Evolutionary conservation across 1,140 invertebrate genomes (phyloP).

Genomic region (Bursaphelenchus mucronatus): DNA sequence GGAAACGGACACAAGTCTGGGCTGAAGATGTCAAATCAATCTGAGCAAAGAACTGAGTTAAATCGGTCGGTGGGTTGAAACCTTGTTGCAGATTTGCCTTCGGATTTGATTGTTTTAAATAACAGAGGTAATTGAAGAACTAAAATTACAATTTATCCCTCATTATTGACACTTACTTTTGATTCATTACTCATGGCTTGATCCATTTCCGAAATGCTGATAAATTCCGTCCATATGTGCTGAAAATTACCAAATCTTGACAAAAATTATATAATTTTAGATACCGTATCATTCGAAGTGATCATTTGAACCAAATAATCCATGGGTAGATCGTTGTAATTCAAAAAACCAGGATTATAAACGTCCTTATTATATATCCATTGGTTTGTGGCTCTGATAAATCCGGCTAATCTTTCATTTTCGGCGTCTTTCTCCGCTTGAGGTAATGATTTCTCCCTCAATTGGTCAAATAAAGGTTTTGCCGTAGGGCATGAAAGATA

Average conservation of each 20-base stretch:
- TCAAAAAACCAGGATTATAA: slow-evolving; percentile 18
- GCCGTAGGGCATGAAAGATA: slow-evolving; percentile 22
- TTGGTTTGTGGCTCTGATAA: slow-evolving; percentile 26
- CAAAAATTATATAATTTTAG: background rate
- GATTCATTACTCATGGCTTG: slow-evolving; percentile 2
- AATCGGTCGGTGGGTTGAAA: background rate
- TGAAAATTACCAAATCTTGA: slow-evolving; percentile 25
- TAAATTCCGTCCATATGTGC: slow-evolving; percentile 40
- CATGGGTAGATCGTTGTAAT: slow-evolving; percentile 24
- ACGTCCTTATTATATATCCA: slow-evolving; percentile 30
- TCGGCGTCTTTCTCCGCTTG: slow-evolving; percentile 14
- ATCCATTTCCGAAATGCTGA: slow-evolving; percentile 26
- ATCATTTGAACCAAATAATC: slow-evolving; percentile 43
- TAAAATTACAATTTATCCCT: background rate
- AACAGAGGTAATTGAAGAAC: slow-evolving; percentile 17
- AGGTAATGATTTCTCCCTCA: slow-evolving; percentile 17
- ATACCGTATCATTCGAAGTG: slow-evolving; percentile 28
- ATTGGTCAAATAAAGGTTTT: slow-evolving; percentile 28
- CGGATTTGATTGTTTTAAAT: slow-evolving; percentile 19
- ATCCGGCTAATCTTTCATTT: slow-evolving; percentile 2
- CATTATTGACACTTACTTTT: slow-evolving; percentile 4
- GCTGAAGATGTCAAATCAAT: slow-evolving; percentile 5
- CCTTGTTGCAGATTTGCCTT: background rate
- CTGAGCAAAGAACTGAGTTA: slow-evolving; percentile 5
- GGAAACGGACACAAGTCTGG: slow-evolving; percentile 21